A percentile compares a stretch with the other conserved stretches of the same genome.
Conservation (phyloP, 2,797 vertebrate species). For the Semaprochilodus insignis region DNA sequence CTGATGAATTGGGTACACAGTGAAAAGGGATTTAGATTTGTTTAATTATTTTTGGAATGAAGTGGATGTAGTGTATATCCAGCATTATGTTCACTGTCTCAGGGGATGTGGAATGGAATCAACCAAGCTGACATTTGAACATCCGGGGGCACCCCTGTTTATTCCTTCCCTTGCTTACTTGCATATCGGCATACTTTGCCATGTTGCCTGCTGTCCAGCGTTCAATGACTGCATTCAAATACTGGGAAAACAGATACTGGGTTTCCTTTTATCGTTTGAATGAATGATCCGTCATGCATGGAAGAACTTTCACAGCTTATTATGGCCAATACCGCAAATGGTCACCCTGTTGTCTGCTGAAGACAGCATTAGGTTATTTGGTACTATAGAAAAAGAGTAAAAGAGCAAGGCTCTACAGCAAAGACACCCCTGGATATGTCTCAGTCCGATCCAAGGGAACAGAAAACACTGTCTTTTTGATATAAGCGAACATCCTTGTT, state of each 20-base stretch:
- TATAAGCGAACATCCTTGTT: neutral
- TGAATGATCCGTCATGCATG: neutral
- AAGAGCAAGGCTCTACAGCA: neutral
- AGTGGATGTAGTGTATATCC: conserved; percentile 6
- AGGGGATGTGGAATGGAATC: neutral
- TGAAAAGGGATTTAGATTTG: conserved; percentile 25
- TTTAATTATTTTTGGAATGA: conserved; percentile 23
- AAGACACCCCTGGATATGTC: neutral
- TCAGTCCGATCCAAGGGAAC: neutral
- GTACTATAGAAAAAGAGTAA: neutral
- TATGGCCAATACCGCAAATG: neutral
- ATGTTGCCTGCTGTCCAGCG: neutral
- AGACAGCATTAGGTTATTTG: too few relatives aligned
- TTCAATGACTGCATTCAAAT: neutral
- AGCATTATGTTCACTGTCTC: neutral
- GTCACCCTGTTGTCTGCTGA: neutral
- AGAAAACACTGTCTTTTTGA: neutral
- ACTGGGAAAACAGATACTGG: neutral
- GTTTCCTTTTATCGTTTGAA: neutral
- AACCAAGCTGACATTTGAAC: neutral
- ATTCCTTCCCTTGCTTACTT: neutral
- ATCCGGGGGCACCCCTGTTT: neutral
- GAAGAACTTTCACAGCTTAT: neutral
- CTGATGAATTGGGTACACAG: conserved; percentile 30
- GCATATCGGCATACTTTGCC: neutral